A percentile compares a stretch with the other conserved stretches of the same genome.
Conservation (phyloP, 2,797 vertebrate genomes). For the Phrynocephalus vlangalii region DNA sequence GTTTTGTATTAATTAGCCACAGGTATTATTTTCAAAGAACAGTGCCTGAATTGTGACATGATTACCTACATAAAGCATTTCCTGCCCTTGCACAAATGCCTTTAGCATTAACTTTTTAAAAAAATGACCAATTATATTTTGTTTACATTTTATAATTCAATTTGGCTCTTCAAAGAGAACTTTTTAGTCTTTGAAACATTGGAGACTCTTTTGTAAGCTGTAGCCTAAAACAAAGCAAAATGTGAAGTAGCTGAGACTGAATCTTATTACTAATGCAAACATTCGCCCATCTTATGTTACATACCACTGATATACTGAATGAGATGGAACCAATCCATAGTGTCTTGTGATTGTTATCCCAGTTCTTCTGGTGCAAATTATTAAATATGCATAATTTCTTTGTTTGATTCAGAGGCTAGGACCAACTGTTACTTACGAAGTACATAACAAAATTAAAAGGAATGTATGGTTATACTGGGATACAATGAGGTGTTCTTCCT, state of each 20-base stretch:
- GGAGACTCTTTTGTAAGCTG: constrained; percentile 25
- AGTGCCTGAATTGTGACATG: constrained; percentile 19
- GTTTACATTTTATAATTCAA: constrained; percentile 53
- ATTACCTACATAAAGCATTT: not conserved
- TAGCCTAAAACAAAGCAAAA: not conserved
- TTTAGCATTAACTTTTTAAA: constrained; percentile 45
- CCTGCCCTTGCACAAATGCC: not conserved
- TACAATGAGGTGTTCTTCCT: constrained; percentile 30
- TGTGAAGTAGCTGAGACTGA: constrained; percentile 7
- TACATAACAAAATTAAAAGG: constrained; percentile 34
- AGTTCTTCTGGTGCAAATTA: constrained; percentile 28
- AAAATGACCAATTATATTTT: constrained; percentile 35
- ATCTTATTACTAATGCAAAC: constrained; percentile 25
- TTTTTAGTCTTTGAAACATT: constrained; percentile 42
- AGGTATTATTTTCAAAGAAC: constrained; percentile 2
- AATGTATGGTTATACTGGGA: not conserved
- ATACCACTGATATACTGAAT: not conserved
- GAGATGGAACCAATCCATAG: not conserved
- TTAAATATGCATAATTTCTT: constrained; percentile 10
- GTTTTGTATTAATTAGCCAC: not conserved
- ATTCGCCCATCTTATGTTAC: not conserved
- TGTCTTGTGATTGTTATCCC: not conserved
- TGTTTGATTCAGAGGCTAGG: not conserved
- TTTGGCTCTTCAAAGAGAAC: constrained; percentile 35
- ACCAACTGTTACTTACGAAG: constrained; percentile 19